Base-by-base conservation (phyloP, 1,140 invertebrate species). In the Rhagoletis zephyria region DNA sequence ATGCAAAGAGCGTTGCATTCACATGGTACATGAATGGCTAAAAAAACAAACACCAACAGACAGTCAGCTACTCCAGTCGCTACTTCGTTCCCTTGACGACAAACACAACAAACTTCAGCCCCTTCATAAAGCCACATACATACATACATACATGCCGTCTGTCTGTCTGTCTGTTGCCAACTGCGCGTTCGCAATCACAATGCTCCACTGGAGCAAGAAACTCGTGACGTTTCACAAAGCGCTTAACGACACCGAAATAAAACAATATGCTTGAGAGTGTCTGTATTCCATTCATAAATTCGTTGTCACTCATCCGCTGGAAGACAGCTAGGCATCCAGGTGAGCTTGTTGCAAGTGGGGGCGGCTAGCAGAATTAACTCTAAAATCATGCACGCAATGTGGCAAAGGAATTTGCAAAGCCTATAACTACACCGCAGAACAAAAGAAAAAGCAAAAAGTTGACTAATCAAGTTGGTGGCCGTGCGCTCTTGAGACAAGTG, bases 261-360 rank as follows among this genome's bases (percentile, higher is more conserved):
- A 81, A 81, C 74, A 81, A 81, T 81, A 81, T n/a, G n/a, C 30
- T 30, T 30, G 30, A 19, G n/a, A 6, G 74, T 30, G 74, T 0
- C 74, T 81, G 16, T 81, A 48, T 56, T 81, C 30, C 74, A 81
- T 81, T 81, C 74, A 81, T 81, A 81, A 81, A 81, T 59, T 81
- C 48, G 48, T 81, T 81, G 74, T 30, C 48, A 30, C 30, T 9
- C 48, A 56, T 19, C 16, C 48, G 51, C 14, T 56, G 16, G 42
- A n/a, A 16, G 30, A 45, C 42, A 51, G 14, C 30, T 30, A 45
- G 70, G 14, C 40, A 7, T 12, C 45, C 70, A 81, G 48, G 6
- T 56, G 48, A 56, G 42, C 0, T n/a, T 9, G 48, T 12, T 16
- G 2, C 3, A 7, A 12, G 6, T 19, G n/a, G 5, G 51, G 59